These are phyloP conservation scores for Hirtodrosophila histrioides DNA, from an alignment of 2,888 invertebrate species.

Conservation along the genomic window DNA sequence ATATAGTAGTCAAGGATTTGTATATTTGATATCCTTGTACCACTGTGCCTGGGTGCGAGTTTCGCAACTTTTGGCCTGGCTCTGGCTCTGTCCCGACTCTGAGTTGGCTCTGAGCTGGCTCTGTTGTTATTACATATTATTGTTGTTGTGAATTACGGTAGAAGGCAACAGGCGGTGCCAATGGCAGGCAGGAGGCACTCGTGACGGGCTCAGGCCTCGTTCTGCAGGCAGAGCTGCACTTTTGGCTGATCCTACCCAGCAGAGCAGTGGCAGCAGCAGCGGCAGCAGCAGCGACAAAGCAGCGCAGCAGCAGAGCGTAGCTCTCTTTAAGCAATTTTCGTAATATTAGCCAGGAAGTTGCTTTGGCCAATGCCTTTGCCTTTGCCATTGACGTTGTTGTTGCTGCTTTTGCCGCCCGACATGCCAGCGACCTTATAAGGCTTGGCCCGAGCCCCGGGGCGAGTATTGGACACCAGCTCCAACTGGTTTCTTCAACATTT, in stretches of 20 bases:
- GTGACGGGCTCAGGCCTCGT: constrained; percentile 44
- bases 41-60: constrained; percentile 30
- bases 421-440: constrained; percentile 76
- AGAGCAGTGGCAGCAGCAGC: constrained; percentile 13
- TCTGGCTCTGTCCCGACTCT: no score
- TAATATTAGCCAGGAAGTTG: constrained; percentile 77
- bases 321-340: constrained; percentile 75
- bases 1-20: no score
- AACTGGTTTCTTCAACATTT: constrained; percentile 52
- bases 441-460: constrained; percentile 40
- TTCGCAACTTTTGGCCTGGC: background rate
- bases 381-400: constrained; percentile 2
- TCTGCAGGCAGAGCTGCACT: constrained; percentile 35
- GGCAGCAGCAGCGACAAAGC: constrained; percentile 1
- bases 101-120: no score
- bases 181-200: constrained; percentile 39
- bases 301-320: constrained; percentile 25
- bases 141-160: constrained; percentile 76
- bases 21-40: background rate
- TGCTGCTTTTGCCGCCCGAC: constrained; percentile 37
- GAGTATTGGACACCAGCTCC: constrained; percentile 41
- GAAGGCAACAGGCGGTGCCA: constrained; percentile 66
- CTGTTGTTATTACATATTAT: constrained; percentile 37
- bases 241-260: constrained; percentile 59
- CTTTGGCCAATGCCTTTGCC: no score